Base-by-base conservation (phyloP, 1,140 invertebrate genomes). In the Ooceraea biroi region DNA sequence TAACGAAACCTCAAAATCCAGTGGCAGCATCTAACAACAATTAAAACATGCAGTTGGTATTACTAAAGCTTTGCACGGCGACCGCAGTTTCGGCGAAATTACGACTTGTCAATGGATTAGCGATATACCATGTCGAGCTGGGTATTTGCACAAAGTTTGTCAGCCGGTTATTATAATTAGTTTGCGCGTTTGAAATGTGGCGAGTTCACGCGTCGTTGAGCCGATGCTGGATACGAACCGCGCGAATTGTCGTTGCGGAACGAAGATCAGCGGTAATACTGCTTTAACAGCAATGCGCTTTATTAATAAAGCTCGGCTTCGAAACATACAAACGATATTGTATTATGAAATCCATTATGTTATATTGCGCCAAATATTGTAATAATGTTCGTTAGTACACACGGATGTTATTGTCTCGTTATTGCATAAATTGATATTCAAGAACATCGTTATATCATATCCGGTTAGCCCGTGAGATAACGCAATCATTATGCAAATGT, bases 181-280 rank as follows among this genome's bases (percentile, higher is more conserved):
- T 77, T 77, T 27, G 60, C 36, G 12, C 73, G 60, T 74, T 74
- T 77, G 73, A 77, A 77, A 66, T 77, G 73, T 77, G 73, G 60
- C 44, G 27, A 52, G 27, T 14, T 52, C 44, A 77, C 58, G 44
- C 73, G 60, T 77, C 73, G 44, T 77, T 77, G 72, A 61, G 36
- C 27, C 71, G 55, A 60, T 74, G 36, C 25, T n/a, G 36, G 65
- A 77, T 66, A 19, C 30, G 44, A 65, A 76, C 58, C 44, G 19
- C 65, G 73, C 3, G 65, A 65, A 65, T 65, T 65, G 60, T 77
- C 44, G 36, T 14, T 25, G 19, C 25, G 14, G 5, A 76, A 76
- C 73, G 44, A 77, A 77, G 73, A 77, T 77, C 61, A 77, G 60
- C 50, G n/a, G 73, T 27, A 77, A 77, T 36, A 36, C 25, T 50